Percentiles rank a stretch among this genome's conserved stretches.
Conservation (phyloP, 2,797 vertebrate genomes). For the Sebastes iracundus region DNA sequence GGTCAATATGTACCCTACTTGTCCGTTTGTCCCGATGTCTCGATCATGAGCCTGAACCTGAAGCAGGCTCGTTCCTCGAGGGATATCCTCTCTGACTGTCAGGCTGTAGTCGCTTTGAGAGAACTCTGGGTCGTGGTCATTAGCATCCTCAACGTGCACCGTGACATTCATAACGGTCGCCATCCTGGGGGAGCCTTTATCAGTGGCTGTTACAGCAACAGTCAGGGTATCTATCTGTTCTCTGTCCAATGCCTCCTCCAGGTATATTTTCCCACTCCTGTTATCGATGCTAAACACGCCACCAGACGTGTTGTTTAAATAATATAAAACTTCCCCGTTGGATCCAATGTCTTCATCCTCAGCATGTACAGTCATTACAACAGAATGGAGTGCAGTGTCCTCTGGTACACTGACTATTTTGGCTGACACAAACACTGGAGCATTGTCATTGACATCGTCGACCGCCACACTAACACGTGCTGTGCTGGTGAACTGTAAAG, state of each 20-base stretch:
- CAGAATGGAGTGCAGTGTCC: slow-evolving; percentile 66
- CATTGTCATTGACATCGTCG: slow-evolving; percentile 82
- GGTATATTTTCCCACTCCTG: slow-evolving; percentile 72
- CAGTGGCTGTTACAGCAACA: slow-evolving; percentile 70
- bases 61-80: slow-evolving; percentile 72
- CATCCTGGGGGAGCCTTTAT: slow-evolving; percentile 74
- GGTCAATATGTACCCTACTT: slow-evolving; percentile 70
- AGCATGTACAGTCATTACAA: slow-evolving; percentile 71
- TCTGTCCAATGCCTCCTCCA: slow-evolving; percentile 77
- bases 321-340: slow-evolving; percentile 76
- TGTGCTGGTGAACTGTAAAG: slow-evolving; percentile 72
- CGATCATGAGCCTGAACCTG: slow-evolving; percentile 73
- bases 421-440: slow-evolving; percentile 73
- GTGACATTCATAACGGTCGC: slow-evolving; percentile 67
- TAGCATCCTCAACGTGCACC: slow-evolving; percentile 77
- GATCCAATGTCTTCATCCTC: slow-evolving; percentile 75
- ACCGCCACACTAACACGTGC: slow-evolving; percentile 60
- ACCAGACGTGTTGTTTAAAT: slow-evolving; percentile 59
- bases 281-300: slow-evolving; percentile 70
- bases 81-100: slow-evolving; percentile 71
- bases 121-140: slow-evolving; percentile 82
- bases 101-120: slow-evolving; percentile 66
- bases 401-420: slow-evolving; percentile 67
- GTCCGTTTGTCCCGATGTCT: slow-evolving; percentile 77
- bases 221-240: slow-evolving; percentile 67